Conservation (phyloP, 2,888 invertebrate genomes). For the Catocala sponsa region DNA sequence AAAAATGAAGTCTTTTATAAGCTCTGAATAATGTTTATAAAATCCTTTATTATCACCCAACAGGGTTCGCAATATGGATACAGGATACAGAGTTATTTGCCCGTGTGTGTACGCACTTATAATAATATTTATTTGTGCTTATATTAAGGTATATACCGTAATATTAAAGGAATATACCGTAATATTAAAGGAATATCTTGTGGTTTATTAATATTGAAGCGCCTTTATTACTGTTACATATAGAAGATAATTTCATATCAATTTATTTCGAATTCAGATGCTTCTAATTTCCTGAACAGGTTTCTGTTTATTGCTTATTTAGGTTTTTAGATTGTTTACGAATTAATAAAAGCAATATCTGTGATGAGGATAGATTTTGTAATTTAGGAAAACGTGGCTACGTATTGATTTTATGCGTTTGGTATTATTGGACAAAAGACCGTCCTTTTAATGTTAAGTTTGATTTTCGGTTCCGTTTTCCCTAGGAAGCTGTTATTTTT, state of each 20-base stretch:
- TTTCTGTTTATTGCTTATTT: no score
- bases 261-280: not conserved
- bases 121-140: constrained; percentile 24
- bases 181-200: constrained; percentile 24
- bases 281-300: not conserved
- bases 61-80: not conserved
- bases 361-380: no score
- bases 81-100: constrained; percentile 4
- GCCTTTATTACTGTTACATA: constrained; percentile 4
- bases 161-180: constrained; percentile 23
- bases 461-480: no score
- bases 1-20: constrained; percentile 8
- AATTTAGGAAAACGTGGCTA: no score
- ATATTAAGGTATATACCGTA: constrained; percentile 2
- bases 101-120: constrained; percentile 13
- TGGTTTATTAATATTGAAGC: not conserved
- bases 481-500: no score
- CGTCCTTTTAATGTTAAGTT: no score
- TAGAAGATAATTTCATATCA: not conserved
- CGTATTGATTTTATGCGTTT: no score
- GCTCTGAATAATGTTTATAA: constrained; percentile 5
- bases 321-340: no score
- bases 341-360: no score
- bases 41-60: constrained; percentile 9
- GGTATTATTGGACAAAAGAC: no score